Base-by-base conservation (phyloP, 2,113 vertebrate genomes). In the Natator depressus region DNA sequence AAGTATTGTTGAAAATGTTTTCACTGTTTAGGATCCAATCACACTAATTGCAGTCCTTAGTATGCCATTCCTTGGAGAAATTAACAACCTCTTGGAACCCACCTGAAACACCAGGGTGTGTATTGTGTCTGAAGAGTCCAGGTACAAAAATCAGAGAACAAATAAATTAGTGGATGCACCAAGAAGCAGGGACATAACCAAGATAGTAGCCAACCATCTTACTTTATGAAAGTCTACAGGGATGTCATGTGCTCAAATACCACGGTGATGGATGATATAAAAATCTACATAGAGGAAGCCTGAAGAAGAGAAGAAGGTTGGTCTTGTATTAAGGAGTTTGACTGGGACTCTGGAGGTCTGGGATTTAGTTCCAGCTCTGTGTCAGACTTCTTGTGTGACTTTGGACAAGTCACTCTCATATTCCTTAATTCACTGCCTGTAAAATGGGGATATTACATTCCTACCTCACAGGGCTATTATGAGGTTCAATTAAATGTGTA, bases 361-460 rank as follows among this genome's bases (percentile, higher is more conserved):
- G 84, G 88, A 92, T 87, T 79, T 75, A 42, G 91, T 92, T 93
- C 35, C 55, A 95, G 31, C 50, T 94, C 42, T 95, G 24, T 92
- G 84, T 82, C 2, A 91, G 89, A 93, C 82, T 92, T 83, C 80
- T 93, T 59, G 13, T 12, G 89, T 84, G 84, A 57, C 62, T 83
- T 46, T 4, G 10, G 94, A 24, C 95, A 87, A 35, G 84, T 92
- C 31, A 47, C 42, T 65, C 84, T 84, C 53, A 49, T 87, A 31
- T 95, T 57, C 88, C 84, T 91, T 89, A 93, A 88, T 95, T 96
- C 96, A 86, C 75, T 69, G 35, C 82, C 94, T 54, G 2, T 82
- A 92, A 97, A 94, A 94, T 87, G 91, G 50, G 89, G 50, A 9
- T 94, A 88, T 86, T 94, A 20, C 19, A 93, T 79, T 24, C 93